Evolutionary conservation across 2,113 vertebrate species (phyloP), one percentile per base, ranked within the genome.

Genomic region (Erythrocercus mccallii): DNA sequence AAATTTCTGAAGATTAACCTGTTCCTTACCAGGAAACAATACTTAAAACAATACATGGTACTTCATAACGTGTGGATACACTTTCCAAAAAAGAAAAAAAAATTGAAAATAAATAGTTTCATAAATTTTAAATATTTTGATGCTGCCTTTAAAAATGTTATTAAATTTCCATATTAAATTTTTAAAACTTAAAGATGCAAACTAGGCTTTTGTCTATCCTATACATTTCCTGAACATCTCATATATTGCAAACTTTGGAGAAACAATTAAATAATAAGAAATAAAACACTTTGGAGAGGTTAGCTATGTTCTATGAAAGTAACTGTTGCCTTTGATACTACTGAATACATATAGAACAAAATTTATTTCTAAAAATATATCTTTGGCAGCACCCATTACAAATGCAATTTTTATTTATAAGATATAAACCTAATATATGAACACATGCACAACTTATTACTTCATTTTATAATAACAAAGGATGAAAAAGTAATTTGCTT

Each of bases 381-480:
- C 16, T 91, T 89, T 80, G 70, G 42, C 3, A 10, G 7, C 73
- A 24, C 2, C 9, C 9, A 50, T 17, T 70, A 3, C 23, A 54
- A n/a, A 14, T 18, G 1, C 0, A 3, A 44, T 72, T 82, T 84
- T 91, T 92, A 50, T 82, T 73, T 86, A 11, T 40, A 62, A 60
- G 13, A 31, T 65, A 68, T 33, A 69, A 88, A 72, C 30, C n/a
- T 65, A 57, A 42, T 56, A 42, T 56, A 53, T 4, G 12, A 62
- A 37, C 11, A 73, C 6, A 25, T 30, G 18, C n/a, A 25, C 3
- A 62, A 69, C 6, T 56, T 51, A 23, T 1, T 90, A 48, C 33
- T 76, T 69, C 15, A 47, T 80, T 90, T 86, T 56, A 56, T 50
- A 40, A 53, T 64, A 92, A 70, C 21, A 77, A 88, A 83, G 38